Base-by-base conservation (phyloP, 1,140 invertebrate species). In the Tyrophagus putrescentiae region DNA sequence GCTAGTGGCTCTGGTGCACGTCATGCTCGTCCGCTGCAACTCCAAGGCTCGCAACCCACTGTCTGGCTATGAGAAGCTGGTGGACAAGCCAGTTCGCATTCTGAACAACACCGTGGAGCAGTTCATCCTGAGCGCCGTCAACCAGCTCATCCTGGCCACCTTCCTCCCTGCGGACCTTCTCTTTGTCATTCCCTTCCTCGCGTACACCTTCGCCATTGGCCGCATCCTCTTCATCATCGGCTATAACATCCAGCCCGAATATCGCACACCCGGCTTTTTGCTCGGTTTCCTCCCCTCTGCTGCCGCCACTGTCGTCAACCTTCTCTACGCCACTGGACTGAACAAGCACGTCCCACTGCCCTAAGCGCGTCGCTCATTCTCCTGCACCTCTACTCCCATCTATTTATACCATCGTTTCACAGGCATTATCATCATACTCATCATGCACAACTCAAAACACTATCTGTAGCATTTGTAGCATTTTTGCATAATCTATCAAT, bases 81-180 rank as follows among this genome's bases (percentile, higher is more conserved):
- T 61, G 4, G 42, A 61, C 25, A 39, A 28, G 16, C 13, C 57
- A 16, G 33, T n/a, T 21, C 33, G 41, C n/a, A 62, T 62, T 16
- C 36, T 62, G 44, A 50, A 44, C 34, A 62, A 62, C 28, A 62
- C 57, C 21, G 7, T 62, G 11, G 61, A 62, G 34, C 61, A 62
- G 41, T 45, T 48, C 9, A 16, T 62, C 16, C n/a, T 62, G 18
- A 50, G 27, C 29, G 7, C 41, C 21, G 13, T 45, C 33, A 54
- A 25, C 39, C 61, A 62, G 32, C 39, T 62, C 5, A 42, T 31
- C 3, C 42, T 62, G 28, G 60, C 42, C 3, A 64, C 32, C n/a
- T 61, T 34, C 28, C 11, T 48, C 3, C 58, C 61, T 7, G 41
- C 34, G 21, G n/a, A 28, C 11, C 16, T 36, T 27, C 7, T 62